These are phyloP conservation scores for Acanthopleura granulata DNA, from an alignment of 2,888 invertebrate genomes.

Conservation along the genomic window DNA sequence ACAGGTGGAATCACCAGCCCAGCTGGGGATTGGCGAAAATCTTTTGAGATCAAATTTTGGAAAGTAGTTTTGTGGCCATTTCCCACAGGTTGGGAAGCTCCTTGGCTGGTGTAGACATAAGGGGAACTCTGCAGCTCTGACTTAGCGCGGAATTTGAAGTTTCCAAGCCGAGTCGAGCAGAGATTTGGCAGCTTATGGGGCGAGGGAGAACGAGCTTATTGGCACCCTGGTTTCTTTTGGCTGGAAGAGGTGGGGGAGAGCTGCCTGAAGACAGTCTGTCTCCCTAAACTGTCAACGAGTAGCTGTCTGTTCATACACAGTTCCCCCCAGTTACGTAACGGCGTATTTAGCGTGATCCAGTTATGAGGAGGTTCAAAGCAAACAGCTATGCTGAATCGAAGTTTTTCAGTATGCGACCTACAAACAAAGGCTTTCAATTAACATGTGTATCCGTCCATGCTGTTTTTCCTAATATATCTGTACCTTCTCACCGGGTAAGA, in stretches of 20 bases:
- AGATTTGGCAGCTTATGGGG: conserved; percentile 5
- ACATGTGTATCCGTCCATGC: too few species aligned
- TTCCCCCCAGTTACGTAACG: too few species aligned
- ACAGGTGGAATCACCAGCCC: not conserved
- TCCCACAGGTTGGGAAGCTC: not conserved
- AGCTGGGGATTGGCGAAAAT: conserved; percentile 1
- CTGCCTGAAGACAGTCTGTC: too few species aligned
- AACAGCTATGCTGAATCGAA: too few species aligned
- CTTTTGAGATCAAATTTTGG: conserved; percentile 10
- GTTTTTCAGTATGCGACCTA: too few species aligned
- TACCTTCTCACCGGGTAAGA: too few species aligned
- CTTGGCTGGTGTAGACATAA: not conserved
- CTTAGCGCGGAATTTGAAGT: conserved; percentile 13
- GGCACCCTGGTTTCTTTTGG: not conserved
- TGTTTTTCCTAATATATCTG: too few species aligned
- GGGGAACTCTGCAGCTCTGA: not conserved
- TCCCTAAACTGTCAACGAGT: too few species aligned
- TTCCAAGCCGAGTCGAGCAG: not conserved
- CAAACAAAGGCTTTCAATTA: too few species aligned
- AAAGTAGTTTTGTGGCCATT: not conserved
- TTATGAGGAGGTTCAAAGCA: too few species aligned
- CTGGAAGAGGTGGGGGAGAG: not conserved
- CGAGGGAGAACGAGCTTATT: not conserved
- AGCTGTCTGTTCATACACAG: too few species aligned
- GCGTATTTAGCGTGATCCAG: too few species aligned